phyloP scores from a whole-genome alignment of 1,140 invertebrate species.

The Pollicipes pollicipes region DNA sequence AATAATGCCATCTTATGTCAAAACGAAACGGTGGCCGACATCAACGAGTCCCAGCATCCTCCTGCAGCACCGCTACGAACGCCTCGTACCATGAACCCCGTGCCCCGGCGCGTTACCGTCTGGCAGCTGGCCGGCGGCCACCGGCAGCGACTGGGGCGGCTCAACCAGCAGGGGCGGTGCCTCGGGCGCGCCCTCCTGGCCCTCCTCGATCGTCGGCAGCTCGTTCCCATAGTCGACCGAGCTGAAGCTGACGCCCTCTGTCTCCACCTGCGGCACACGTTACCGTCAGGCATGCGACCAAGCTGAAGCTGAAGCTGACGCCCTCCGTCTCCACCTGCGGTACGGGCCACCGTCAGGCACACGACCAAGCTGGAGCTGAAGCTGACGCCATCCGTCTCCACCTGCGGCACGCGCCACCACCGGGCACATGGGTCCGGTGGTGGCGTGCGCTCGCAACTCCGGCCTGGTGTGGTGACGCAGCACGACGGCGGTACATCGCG shows the following conservation, averaged over 20 bases:
- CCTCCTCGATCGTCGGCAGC: conserved; percentile 26
- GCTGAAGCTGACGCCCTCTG: conserved; percentile 64
- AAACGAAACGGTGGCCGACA: too few species aligned
- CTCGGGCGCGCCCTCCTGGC: conserved; percentile 17
- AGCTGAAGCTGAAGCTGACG: conserved; percentile 79
- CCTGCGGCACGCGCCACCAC: conserved; percentile 7
- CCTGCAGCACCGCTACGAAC: too few species aligned
- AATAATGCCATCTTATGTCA: too few species aligned
- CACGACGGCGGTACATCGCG: too few species aligned
- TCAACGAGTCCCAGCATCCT: too few species aligned
- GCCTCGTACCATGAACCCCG: too few species aligned
- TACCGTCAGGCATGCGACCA: too few species aligned
- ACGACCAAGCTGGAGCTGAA: too few species aligned
- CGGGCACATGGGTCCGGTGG: too few species aligned
- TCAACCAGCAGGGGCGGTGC: conserved; percentile 26
- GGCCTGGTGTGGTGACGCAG: too few species aligned
- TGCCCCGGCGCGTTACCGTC: too few species aligned
- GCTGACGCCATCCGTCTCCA: conserved; percentile 46
- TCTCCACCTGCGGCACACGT: conserved; percentile 15
- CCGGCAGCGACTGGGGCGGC: conserved; percentile 5
- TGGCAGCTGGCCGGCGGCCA: conserved; percentile 2
- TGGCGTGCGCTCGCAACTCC: conserved; percentile 36
- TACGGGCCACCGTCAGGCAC: too few species aligned
- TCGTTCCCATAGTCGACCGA: conserved; percentile 84
- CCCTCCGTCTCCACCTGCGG: conserved; percentile 30